Base-by-base conservation (phyloP, 2,888 invertebrate genomes). In the Apotomis betuletana region DNA sequence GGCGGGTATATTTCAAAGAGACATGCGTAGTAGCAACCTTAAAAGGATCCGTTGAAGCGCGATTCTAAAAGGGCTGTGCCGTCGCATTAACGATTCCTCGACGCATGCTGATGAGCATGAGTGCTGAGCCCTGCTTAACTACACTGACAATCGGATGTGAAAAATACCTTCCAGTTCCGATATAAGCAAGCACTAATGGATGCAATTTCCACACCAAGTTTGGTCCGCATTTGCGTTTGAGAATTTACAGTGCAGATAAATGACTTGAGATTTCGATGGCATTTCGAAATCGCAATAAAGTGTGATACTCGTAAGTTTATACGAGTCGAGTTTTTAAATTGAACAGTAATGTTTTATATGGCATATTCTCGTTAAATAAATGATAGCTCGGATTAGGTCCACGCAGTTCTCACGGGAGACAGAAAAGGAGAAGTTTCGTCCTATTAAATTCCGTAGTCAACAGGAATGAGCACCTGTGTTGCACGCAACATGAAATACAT, bases 21-120 rank as follows among this genome's bases (percentile, higher is more conserved):
- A 84, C 83, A 84, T 83, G 83, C 83, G 81, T 80, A 78, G 79
- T 73, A 76, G 70, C 68, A 38, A 58, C 84, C 86, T 79, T 85
- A 84, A 82, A 86, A 81, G 83, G 85, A 69, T 77, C 73, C 77
- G 76, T 81, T 77, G 78, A 80, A 85, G 81, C 80, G 75, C 58
- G 77, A 77, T 78, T 82, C 81, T 84, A 83, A 84, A 84, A 83
- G 85, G 79, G 79, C 79, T 79, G 80, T 79, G 80, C 80, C 77
- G 79, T 80, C 78, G 83, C 78, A 75, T 77, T 76, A 75, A 75
- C 75, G 75, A 74, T 70, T 75, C 74, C 76, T 75, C 76, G 74
- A 76, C 74, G 80, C 77, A 79, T 77, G 76, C 76, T 79, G 79
- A 79, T 77, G 79, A 77, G 78, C 71, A 67, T 44, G 54, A 65